Evolutionary conservation across 53 echinoderm and acorn worm genomes (phyloP).

Genomic region (Crossaster papposus): DNA sequence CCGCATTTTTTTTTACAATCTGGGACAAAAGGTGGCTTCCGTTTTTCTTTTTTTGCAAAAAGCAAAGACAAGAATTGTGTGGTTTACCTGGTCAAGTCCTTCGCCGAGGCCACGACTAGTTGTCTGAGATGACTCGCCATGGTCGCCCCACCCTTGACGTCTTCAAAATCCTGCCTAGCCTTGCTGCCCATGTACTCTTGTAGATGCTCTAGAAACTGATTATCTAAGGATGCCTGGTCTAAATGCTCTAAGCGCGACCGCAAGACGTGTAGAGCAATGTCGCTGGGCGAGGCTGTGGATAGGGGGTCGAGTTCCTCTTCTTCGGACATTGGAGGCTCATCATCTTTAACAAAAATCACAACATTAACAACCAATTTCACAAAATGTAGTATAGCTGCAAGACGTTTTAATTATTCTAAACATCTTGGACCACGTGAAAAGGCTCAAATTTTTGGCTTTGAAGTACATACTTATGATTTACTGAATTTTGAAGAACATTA

Average conservation of each 20-base stretch:
- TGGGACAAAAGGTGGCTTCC: too few relatives aligned
- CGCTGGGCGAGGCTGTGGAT: constrained; percentile 47
- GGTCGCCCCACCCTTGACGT: constrained; percentile 54
- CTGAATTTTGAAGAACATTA: too few relatives aligned
- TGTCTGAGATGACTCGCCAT: constrained; percentile 49
- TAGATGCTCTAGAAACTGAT: constrained; percentile 68
- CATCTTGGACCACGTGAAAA: too few relatives aligned
- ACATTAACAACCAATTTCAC: too few relatives aligned
- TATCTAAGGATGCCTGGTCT: constrained; percentile 70
- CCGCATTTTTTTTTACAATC: too few relatives aligned
- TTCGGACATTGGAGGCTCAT: constrained; percentile 42
- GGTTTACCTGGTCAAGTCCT: constrained; percentile 74
- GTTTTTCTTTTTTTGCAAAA: too few relatives aligned
- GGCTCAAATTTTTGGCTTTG: too few relatives aligned
- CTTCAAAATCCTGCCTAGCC: constrained; percentile 67
- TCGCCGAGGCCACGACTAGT: constrained; percentile 62
- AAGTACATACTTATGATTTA: too few relatives aligned
- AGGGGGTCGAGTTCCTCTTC: constrained; percentile 77
- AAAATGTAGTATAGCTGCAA: too few relatives aligned
- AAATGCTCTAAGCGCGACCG: constrained; percentile 69
- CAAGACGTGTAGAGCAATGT: constrained; percentile 65
- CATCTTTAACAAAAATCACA: too few relatives aligned
- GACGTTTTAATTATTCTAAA: too few relatives aligned
- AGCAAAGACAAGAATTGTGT: too few relatives aligned
- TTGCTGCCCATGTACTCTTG: constrained; percentile 69